Conservation (phyloP, 2,888 invertebrate species). For the Pyrrhosoma nymphula region DNA sequence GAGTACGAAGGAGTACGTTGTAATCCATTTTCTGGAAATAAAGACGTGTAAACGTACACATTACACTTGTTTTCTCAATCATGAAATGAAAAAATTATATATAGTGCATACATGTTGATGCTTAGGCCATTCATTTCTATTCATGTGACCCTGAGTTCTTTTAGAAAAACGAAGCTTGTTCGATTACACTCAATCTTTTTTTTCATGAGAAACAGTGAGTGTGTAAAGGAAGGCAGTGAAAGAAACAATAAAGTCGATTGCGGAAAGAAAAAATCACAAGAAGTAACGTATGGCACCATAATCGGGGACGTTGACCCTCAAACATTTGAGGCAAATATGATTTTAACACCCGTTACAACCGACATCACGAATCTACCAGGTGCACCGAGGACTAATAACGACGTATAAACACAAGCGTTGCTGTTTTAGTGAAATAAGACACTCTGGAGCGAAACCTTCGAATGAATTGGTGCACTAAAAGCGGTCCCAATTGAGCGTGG, state of each 20-base stretch:
- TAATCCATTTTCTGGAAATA: too few relatives aligned
- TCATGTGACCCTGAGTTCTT: too few relatives aligned
- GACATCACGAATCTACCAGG: conserved; percentile 5
- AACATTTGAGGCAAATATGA: conserved; percentile 54
- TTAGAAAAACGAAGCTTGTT: too few relatives aligned
- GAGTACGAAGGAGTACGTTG: too few relatives aligned
- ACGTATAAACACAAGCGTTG: not conserved
- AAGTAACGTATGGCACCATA: not conserved
- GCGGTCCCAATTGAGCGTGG: not conserved
- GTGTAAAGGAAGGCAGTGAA: not conserved
- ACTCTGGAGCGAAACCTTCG: not conserved
- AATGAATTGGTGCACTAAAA: not conserved
- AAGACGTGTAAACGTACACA: too few relatives aligned
- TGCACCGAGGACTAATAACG: conserved; percentile 24
- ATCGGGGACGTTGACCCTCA: not conserved
- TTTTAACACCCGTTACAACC: conserved; percentile 52
- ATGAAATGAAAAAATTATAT: too few relatives aligned
- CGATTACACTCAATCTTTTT: too few relatives aligned
- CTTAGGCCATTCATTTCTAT: too few relatives aligned
- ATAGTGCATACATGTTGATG: too few relatives aligned
- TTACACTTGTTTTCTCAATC: too few relatives aligned
- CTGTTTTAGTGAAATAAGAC: not conserved
- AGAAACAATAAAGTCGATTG: not conserved
- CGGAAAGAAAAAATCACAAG: not conserved
- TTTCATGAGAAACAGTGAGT: too few relatives aligned